These are phyloP conservation scores for Argyra leucocephala DNA, from an alignment of 2,888 invertebrate species.

Conservation along the genomic window DNA sequence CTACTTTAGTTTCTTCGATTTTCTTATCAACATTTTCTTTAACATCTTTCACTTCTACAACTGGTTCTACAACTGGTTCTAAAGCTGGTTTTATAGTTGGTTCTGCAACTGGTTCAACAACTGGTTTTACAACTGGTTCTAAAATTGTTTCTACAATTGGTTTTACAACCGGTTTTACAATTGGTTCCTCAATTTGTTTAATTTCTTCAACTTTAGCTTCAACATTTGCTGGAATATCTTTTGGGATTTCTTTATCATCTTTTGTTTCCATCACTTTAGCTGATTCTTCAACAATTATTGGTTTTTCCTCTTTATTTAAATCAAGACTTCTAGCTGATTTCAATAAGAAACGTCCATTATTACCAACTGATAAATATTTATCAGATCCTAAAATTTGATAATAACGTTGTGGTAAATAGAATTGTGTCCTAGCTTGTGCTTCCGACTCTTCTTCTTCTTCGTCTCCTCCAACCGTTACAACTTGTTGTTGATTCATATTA, in stretches of 20 bases:
- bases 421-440: constrained; percentile 15
- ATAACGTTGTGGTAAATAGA: constrained; percentile 18
- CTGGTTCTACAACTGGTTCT: background rate
- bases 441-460: constrained; percentile 6
- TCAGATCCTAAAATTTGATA: constrained; percentile 19
- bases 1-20: background rate
- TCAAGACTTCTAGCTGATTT: constrained; percentile 20
- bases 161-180: background rate
- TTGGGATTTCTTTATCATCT: background rate
- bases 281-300: background rate
- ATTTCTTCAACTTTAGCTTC: too few species aligned
- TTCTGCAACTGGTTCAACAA: background rate
- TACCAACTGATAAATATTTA: constrained; percentile 19
- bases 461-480: constrained; percentile 7
- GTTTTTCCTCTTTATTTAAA: constrained; percentile 7
- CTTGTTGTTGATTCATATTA: too few species aligned
- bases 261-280: background rate
- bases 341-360: constrained; percentile 20
- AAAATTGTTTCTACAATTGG: background rate
- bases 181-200: too few species aligned
- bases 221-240: too few species aligned
- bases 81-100: background rate
- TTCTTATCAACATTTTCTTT: background rate
- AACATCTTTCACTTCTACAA: background rate
- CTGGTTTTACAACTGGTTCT: background rate